Base-by-base conservation (phyloP, 2,888 invertebrate species). In the Oligia strigilis region DNA sequence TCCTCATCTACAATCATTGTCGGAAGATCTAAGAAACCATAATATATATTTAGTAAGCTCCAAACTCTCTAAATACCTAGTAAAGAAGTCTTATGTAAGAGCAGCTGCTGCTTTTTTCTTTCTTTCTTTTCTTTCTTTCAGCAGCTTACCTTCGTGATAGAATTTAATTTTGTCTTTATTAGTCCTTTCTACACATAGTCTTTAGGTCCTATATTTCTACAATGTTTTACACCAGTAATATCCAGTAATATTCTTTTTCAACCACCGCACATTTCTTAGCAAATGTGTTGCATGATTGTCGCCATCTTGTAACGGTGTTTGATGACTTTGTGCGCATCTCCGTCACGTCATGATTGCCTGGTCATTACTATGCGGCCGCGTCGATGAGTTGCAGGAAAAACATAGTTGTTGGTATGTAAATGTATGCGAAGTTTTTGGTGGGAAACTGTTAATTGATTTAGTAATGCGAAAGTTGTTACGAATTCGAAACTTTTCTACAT, bases 271-370 rank as follows among this genome's bases (percentile, higher is more conserved):
- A 83, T 83, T 85, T 78, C 62, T 55, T 64, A 72, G 76, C 80
- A 87, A 84, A 80, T 83, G 40, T 79, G 66, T n/a, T 66, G 69
- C 76, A 82, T 82, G 84, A 87, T 87, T 83, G 84, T 79, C 77
- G 82, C 78, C 66, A 78, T 80, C 55, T 72, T 72, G 23, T 89
- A 91, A 91, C 91, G 90, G 91, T 77, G 43, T 80, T 74, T 88
- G 88, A 89, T 85, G 84, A 85, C 79, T 58, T 55, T 80, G 69
- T 60, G 80, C 64, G 66, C 86, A 76, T 84, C 86, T 72, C 60
- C 84, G 77, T 65, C 80, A 79, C 75, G 75, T 82, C 70, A 84
- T 85, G 87, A 90, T 88, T 89, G 76, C 87, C 70, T 66, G 62
- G 78, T 87, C 79, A 88, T 87, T 88, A 84, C 80, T 62, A 83